A percentile compares a stretch with the other conserved stretches of the same genome.
Conservation (phyloP, 2,797 vertebrate genomes). For the Sphenodon punctatus region DNA sequence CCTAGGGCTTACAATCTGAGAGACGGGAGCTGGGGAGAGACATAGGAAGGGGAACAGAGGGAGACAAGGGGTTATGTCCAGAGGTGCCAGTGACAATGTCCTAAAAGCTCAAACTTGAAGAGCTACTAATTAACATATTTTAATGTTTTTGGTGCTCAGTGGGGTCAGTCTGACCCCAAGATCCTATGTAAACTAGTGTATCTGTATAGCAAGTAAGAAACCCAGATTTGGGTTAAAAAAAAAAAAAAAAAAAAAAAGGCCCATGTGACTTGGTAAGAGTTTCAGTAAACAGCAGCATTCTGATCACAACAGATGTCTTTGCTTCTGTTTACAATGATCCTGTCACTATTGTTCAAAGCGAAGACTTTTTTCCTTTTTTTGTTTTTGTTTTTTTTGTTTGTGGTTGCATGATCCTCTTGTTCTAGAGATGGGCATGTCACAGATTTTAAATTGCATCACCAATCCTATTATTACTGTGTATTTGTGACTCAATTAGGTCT, state of each 20-base stretch:
- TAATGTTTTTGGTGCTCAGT: no score
- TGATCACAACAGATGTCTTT: neutral
- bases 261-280: neutral
- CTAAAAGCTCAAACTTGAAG: no score
- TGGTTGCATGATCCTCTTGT: neutral
- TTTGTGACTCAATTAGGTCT: neutral
- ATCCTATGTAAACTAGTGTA: no score
- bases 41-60: no score
- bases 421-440: neutral
- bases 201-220: neutral
- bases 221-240: neutral
- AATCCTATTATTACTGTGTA: neutral
- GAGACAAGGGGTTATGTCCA: no score
- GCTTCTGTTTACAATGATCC: neutral
- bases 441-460: neutral
- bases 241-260: neutral
- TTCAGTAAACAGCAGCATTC: neutral
- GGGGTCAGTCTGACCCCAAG: no score
- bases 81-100: no score
- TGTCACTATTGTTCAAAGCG: neutral
- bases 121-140: no score
- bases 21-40: no score
- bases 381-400: neutral
- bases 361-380: fast-evolving
- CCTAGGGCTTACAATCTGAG: no score